These are phyloP conservation scores for Paramisgurnus dabryanus DNA, from an alignment of 2,113 vertebrate genomes.

Conservation along the genomic window DNA sequence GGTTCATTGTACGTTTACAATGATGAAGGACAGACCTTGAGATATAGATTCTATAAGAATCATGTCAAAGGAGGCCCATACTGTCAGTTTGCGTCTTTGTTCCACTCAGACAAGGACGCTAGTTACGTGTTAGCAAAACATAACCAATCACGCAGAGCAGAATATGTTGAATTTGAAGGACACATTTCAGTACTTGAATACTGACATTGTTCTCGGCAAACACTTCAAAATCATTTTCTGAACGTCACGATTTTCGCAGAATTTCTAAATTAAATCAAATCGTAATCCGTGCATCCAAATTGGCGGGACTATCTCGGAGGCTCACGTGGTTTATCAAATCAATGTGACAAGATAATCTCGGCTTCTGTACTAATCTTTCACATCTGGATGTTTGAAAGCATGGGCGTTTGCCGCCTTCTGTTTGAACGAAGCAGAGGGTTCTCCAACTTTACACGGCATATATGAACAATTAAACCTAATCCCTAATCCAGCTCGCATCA, in stretches of 20 bases:
- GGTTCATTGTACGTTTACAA: conserved; percentile 29
- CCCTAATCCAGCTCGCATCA: conserved; percentile 50
- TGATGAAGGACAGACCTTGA: conserved; percentile 50
- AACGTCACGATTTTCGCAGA: conserved; percentile 34
- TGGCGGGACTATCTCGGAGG: conserved; percentile 29
- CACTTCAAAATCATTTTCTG: conserved; percentile 20
- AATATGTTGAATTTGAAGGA: conserved; percentile 31
- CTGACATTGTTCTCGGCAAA: conserved; percentile 14
- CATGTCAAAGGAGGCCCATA: conserved; percentile 42
- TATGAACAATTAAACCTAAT: conserved; percentile 59
- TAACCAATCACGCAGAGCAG: conserved; percentile 14
- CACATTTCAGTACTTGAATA: conserved; percentile 13
- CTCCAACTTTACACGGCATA: conserved; percentile 46
- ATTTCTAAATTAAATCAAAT: conserved; percentile 54
- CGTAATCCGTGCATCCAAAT: conserved; percentile 38
- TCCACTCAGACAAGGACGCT: conserved; percentile 29
- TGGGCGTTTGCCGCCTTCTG: conserved; percentile 34
- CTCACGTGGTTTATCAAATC: conserved; percentile 44
- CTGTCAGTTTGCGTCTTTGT: conserved; percentile 45
- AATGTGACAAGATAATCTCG: conserved; percentile 49
- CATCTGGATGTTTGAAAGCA: conserved; percentile 19
- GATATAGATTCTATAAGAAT: conserved; percentile 55
- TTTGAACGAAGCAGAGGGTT: conserved; percentile 34
- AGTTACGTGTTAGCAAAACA: conserved; percentile 27
- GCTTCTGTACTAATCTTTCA: conserved; percentile 16